Conservation (phyloP, 2,113 vertebrate species). For the Nerophis lumbriciformis region DNA sequence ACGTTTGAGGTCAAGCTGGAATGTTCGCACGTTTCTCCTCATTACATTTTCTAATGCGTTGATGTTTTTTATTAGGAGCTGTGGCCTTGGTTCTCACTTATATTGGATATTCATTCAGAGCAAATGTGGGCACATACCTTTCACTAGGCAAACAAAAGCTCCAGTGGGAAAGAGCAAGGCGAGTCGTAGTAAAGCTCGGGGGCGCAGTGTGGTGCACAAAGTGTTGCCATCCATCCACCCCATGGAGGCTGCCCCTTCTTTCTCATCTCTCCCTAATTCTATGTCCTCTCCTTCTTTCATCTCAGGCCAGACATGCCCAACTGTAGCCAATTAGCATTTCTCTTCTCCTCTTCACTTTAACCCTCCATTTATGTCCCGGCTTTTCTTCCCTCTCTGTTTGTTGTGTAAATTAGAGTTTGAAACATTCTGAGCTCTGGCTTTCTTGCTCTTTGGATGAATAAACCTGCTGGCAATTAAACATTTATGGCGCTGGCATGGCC, state of each 20-base stretch:
- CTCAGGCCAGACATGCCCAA: constrained; percentile 72
- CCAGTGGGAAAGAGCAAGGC: constrained; percentile 1
- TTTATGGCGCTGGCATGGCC: constrained; percentile 61
- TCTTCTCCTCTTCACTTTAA: constrained; percentile 34
- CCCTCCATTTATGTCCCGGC: constrained; percentile 41
- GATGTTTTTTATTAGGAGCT: background rate
- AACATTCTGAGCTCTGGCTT: constrained; percentile 61
- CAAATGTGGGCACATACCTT: constrained; percentile 9
- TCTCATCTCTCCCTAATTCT: constrained; percentile 47
- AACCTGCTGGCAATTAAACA: constrained; percentile 71
- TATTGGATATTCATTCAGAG: background rate
- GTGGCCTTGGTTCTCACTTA: background rate
- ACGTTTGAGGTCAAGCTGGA: background rate
- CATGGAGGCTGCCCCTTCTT: constrained; percentile 4
- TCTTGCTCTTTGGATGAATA: constrained; percentile 60
- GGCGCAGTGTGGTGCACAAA: constrained; percentile 24
- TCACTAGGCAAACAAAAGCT: constrained; percentile 8
- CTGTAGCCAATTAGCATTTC: constrained; percentile 72
- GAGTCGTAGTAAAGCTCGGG: constrained; percentile 6
- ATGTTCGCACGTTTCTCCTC: background rate
- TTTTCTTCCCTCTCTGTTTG: constrained; percentile 65
- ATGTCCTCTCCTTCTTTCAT: constrained; percentile 65
- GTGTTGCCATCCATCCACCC: constrained; percentile 32
- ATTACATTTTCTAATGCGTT: constrained; percentile 5
- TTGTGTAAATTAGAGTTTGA: constrained; percentile 74